These are phyloP conservation scores for Pasiphila rectangulata DNA, from an alignment of 2,888 invertebrate species.

Conservation along the genomic window DNA sequence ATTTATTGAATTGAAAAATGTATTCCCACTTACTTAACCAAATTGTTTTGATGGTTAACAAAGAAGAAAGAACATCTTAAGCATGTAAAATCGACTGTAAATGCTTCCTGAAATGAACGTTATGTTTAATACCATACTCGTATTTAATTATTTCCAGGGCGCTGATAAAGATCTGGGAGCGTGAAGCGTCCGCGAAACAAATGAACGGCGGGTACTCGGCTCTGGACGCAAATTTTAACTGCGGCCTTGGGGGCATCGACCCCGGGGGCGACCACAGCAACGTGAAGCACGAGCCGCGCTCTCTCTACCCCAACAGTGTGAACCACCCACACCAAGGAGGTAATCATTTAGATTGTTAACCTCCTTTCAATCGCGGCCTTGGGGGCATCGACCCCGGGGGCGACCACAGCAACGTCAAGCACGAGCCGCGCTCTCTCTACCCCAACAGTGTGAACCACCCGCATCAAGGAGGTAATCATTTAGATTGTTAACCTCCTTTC, in stretches of 20 bases:
- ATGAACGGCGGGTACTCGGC: slow-evolving; percentile 78
- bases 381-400: slow-evolving; percentile 85
- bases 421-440: slow-evolving; percentile 64
- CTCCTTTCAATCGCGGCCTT: slow-evolving; percentile 80
- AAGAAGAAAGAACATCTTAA: too few relatives aligned
- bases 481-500: background rate
- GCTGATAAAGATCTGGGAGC: slow-evolving; percentile 92
- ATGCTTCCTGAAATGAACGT: background rate
- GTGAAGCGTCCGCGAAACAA: slow-evolving; percentile 82
- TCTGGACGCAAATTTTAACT: slow-evolving; percentile 82
- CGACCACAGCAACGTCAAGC: slow-evolving; percentile 68
- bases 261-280: slow-evolving; percentile 80
- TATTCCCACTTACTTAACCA: too few relatives aligned
- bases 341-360: slow-evolving; percentile 28
- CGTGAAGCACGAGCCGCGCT: slow-evolving; percentile 67
- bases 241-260: slow-evolving; percentile 85
- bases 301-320: slow-evolving; percentile 60
- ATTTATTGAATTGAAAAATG: too few relatives aligned
- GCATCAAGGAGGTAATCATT: slow-evolving; percentile 71
- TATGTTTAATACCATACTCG: background rate
- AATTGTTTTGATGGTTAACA: too few relatives aligned
- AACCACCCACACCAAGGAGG: slow-evolving; percentile 67
- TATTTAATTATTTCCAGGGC: slow-evolving; percentile 61
- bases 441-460: slow-evolving; percentile 62
- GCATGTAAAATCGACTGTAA: too few relatives aligned